These are phyloP conservation scores for Semotilus atromaculatus DNA, from an alignment of 2,797 vertebrate genomes.

Conservation along the genomic window DNA sequence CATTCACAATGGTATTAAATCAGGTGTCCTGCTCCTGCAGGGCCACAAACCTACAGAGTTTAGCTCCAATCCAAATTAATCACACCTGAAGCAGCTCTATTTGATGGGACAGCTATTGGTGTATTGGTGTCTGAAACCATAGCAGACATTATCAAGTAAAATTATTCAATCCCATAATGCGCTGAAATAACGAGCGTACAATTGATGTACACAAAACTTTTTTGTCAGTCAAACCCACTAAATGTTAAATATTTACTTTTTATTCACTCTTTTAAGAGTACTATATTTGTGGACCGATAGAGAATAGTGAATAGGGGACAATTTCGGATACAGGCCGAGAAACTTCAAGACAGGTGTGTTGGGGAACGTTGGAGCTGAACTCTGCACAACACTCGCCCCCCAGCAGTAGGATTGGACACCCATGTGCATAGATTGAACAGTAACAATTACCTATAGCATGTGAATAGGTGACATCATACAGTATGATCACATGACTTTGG, in stretches of 20 bases:
- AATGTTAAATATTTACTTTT: background rate
- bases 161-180: background rate
- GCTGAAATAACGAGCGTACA: background rate
- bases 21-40: background rate
- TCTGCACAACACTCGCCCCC: background rate
- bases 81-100: background rate
- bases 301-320: background rate
- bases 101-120: background rate
- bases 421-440: background rate
- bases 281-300: background rate
- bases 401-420: background rate
- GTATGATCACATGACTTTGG: constrained; percentile 77
- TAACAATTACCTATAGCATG: constrained; percentile 70
- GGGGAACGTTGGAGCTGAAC: background rate
- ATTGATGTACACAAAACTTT: background rate
- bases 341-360: background rate
- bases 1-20: background rate
- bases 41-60: background rate
- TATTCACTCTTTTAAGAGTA: background rate
- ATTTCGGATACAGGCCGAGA: background rate
- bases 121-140: background rate
- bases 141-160: background rate
- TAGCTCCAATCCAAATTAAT: background rate
- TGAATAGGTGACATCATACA: constrained; percentile 88
- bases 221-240: background rate